A percentile compares a stretch with the other conserved stretches of the same genome.
phyloP scores from a whole-genome alignment of 2,797 vertebrate genomes.

The Mormyrops boulengeri region DNA sequence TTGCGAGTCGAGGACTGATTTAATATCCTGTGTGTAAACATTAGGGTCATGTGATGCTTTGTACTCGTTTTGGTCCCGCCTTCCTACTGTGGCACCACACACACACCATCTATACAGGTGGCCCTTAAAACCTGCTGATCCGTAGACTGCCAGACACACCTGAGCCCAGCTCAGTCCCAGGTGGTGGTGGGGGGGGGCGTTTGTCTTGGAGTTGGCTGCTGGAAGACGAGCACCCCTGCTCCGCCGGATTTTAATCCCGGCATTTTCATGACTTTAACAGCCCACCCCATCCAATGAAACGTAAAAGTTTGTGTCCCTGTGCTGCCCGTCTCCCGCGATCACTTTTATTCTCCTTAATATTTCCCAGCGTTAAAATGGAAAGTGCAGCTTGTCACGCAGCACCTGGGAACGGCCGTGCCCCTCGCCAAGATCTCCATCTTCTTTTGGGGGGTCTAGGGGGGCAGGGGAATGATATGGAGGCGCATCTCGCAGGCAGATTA shows the following conservation, averaged over 20 bases:
- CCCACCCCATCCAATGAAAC: slow-evolving; percentile 23
- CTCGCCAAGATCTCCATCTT: not conserved
- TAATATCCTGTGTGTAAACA: not conserved
- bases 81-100: not conserved
- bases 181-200: not conserved
- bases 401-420: not conserved
- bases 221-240: not conserved
- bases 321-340: slow-evolving; percentile 17
- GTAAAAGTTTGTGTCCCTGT: slow-evolving; percentile 11
- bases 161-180: not conserved
- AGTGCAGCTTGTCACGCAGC: not conserved
- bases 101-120: not conserved
- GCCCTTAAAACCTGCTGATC: not conserved
- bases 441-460: not conserved
- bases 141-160: not conserved
- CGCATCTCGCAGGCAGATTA: not conserved
- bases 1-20: not conserved
- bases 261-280: slow-evolving; percentile 5
- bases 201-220: not conserved
- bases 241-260: slow-evolving; percentile 7
- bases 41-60: not conserved
- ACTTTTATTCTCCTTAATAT: not conserved
- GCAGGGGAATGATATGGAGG: not conserved
- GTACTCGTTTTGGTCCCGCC: not conserved
- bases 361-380: not conserved